A percentile compares a stretch with the other conserved stretches of the same genome.
These are phyloP conservation scores for Callaeas wilsoni DNA, from an alignment of 2,113 vertebrate genomes.

Conservation along the genomic window DNA sequence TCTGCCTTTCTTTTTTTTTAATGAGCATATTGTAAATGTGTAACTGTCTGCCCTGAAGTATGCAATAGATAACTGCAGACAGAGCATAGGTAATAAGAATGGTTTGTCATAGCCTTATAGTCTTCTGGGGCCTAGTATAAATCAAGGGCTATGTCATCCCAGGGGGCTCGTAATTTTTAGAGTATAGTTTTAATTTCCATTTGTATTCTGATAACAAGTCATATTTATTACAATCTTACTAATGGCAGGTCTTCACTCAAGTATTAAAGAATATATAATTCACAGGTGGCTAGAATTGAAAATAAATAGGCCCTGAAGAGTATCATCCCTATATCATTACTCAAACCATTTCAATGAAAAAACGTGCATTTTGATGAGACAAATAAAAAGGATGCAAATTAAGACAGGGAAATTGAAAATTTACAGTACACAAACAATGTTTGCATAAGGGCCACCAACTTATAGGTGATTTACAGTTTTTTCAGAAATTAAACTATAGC, in stretches of 20 bases:
- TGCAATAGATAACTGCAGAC: background rate
- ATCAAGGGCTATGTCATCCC: background rate
- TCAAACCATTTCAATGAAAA: constrained; percentile 31
- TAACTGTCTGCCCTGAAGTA: background rate
- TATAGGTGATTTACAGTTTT: constrained; percentile 8
- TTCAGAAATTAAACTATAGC: background rate
- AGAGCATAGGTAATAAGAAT: background rate
- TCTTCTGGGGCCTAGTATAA: background rate
- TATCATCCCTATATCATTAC: background rate
- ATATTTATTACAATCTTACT: constrained; percentile 15
- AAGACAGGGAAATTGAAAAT: constrained; percentile 38
- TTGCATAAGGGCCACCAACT: background rate
- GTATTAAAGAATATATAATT: constrained; percentile 5
- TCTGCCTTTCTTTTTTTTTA: background rate
- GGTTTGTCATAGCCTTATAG: background rate
- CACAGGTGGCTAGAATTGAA: background rate
- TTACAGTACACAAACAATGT: background rate
- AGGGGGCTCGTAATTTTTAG: background rate
- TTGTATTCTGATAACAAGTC: background rate
- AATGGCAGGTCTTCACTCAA: background rate
- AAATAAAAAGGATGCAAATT: constrained; percentile 28
- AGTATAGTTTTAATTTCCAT: constrained; percentile 10
- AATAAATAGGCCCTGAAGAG: background rate
- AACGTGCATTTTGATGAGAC: constrained; percentile 29
- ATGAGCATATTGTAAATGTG: background rate